Evolutionary conservation across 30 jellyfish, hydroid and myxozoan genomes (phyloP), one percentile per base, ranked within the genome.

Genomic region (Cassiopea xamachana): DNA sequence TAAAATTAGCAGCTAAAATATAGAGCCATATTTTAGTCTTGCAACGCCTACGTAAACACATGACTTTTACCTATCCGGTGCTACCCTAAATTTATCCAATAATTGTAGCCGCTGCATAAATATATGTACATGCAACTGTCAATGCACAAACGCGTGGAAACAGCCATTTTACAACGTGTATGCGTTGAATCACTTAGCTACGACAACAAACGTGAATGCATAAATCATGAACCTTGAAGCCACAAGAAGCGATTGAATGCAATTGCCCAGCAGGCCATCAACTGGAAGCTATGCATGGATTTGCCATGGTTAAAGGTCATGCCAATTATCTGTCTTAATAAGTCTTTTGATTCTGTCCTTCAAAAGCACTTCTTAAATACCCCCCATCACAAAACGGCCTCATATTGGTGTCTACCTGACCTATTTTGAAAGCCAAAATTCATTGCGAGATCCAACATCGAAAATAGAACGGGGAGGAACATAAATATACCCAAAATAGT

Each of bases 201-300:
- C 51, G 87, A 49, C 75, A 78, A 78, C 74, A 60, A 10, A 18
- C 10, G 12, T 48, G 75, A 8, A 78, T 78, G 17, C 74, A 78
- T 78, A 60, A 78, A 50, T 49, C 15, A 49, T 78, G 73, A 47
- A 18, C 59, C 51, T 49, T 39, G 87, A 19, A 78, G 27, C 87
- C 87, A 55, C 87, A 78, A 78, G 70, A 62, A 55, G 50, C 12
- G 2, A 14, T 13, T 19, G 75, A 78, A 78, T 78, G 15, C 73
- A 50, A 78, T 14, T 48, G 49, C 87, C 46, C 87, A 78, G 71
- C 87, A 78, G 70, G 19, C 75, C 75, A 8, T 78, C 75, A 43
- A 15, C 87, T 48, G 87, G 70, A 43, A 78, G 48, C 3, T 19
- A 48, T 48, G 71, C 73, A 62, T 60, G 60, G 71, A n/a, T 48